phyloP scores from a whole-genome alignment of 2,797 vertebrate species.

The Crossoptilon crossoptilon region DNA sequence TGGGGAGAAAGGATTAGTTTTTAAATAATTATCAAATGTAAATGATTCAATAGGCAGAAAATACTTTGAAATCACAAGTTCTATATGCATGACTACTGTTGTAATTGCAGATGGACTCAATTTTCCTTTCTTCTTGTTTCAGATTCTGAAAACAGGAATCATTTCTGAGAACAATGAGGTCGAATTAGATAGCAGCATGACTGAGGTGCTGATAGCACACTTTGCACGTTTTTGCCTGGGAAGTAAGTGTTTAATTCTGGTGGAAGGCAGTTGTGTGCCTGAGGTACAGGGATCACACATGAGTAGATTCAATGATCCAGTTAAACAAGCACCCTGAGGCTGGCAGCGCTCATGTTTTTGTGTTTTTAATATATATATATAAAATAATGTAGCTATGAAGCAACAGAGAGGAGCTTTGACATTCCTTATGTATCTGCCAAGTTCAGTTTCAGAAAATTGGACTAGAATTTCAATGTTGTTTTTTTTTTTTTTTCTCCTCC shows the following conservation, averaged over 20 bases:
- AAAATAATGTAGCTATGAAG: neutral
- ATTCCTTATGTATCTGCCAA: neutral
- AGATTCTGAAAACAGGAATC: slow-evolving; percentile 13
- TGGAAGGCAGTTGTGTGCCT: neutral
- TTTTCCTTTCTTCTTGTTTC: neutral
- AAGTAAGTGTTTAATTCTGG: neutral
- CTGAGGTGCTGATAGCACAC: neutral
- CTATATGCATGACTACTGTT: neutral
- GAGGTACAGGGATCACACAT: neutral
- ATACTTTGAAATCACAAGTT: neutral
- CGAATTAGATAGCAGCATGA: neutral
- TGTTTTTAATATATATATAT: too few species aligned
- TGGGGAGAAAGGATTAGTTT: neutral
- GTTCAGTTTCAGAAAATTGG: neutral
- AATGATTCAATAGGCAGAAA: neutral
- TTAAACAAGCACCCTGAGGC: neutral
- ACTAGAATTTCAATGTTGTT: neutral
- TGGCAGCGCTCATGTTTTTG: neutral
- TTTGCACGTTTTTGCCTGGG: neutral
- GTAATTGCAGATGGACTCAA: neutral
- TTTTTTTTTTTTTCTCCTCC: neutral
- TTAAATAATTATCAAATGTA: neutral
- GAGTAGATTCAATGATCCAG: neutral
- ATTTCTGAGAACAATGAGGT: neutral
- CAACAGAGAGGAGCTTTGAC: neutral